Percentiles rank a stretch among this genome's conserved stretches.
These are phyloP conservation scores for Zaprionus lineosus DNA, from an alignment of 2,888 invertebrate species.

Conservation along the genomic window DNA sequence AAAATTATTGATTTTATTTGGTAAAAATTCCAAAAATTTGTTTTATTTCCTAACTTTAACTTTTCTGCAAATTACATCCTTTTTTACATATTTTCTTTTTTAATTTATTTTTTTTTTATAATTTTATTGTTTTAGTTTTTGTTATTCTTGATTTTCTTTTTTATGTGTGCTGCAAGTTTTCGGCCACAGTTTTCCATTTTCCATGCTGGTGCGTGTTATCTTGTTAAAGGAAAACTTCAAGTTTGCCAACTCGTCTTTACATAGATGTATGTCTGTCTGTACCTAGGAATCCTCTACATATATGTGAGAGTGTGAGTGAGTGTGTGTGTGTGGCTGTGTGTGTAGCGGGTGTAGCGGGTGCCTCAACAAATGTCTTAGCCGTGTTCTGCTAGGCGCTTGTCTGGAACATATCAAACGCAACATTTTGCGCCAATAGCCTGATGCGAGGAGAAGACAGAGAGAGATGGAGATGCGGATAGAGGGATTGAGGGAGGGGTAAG, in stretches of 20 bases:
- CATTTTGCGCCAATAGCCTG: conserved; percentile 66
- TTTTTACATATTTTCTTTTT: conserved; percentile 4
- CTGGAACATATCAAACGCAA: conserved; percentile 71
- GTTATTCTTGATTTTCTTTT: no score
- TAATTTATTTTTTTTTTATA: conserved; percentile 1
- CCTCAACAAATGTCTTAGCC: conserved; percentile 61
- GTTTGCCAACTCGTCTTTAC: conserved; percentile 70
- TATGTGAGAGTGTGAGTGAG: conserved; percentile 2
- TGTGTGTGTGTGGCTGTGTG: conserved; percentile 16
- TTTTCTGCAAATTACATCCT: no score
- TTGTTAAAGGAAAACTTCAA: conserved; percentile 74
- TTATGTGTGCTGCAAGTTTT: conserved; percentile 63
- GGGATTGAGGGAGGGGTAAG: neutral
- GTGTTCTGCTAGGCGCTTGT: conserved; percentile 55
- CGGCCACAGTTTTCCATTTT: conserved; percentile 74
- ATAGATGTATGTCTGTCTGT: conserved; percentile 44
- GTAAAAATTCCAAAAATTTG: conserved; percentile 1
- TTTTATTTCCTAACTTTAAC: no score
- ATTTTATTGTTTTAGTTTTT: conserved; percentile 5
- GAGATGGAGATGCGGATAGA: neutral
- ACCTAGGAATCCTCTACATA: conserved; percentile 18
- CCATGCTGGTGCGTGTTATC: conserved; percentile 77
- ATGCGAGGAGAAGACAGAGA: neutral
- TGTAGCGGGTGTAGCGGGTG: conserved; percentile 39
- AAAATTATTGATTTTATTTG: no score